These are phyloP conservation scores for Neoseiulus cucumeris DNA, from an alignment of 1,140 invertebrate species.

Conservation along the genomic window DNA sequence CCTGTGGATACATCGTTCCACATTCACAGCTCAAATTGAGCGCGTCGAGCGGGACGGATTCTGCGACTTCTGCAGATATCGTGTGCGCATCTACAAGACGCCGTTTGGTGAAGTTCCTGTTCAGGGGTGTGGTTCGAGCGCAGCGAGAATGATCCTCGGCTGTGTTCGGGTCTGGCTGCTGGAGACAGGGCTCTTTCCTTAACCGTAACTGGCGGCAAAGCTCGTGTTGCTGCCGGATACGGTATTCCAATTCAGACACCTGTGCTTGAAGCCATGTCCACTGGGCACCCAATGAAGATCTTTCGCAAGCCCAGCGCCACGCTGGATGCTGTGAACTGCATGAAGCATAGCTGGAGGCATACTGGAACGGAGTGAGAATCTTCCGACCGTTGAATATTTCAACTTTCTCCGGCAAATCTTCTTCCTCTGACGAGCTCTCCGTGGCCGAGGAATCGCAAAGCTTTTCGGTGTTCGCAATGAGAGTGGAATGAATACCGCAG, in stretches of 20 bases:
- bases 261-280: slow-evolving; percentile 83
- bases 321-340: slow-evolving; percentile 27
- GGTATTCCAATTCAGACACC: slow-evolving; percentile 72
- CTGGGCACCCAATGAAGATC: slow-evolving; percentile 55
- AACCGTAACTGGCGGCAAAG: slow-evolving; percentile 36
- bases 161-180: slow-evolving; percentile 21
- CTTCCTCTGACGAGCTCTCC: slow-evolving; percentile 7
- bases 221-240: slow-evolving; percentile 67
- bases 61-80: not conserved
- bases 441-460: slow-evolving; percentile 1
- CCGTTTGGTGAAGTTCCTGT: not conserved
- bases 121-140: not conserved
- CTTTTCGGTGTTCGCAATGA: not conserved
- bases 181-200: slow-evolving; percentile 26
- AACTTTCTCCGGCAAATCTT: not conserved
- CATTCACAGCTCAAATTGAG: not conserved
- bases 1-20: not conserved
- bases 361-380: not conserved
- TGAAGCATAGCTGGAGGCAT: not conserved
- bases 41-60: slow-evolving; percentile 1
- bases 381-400: not conserved
- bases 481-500: not conserved
- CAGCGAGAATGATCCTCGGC: slow-evolving; percentile 14
- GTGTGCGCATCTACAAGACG: not conserved
- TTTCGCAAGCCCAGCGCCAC: slow-evolving; percentile 59